phyloP scores from a whole-genome alignment of 2,113 vertebrate species.

The Loxodonta africana region DNA sequence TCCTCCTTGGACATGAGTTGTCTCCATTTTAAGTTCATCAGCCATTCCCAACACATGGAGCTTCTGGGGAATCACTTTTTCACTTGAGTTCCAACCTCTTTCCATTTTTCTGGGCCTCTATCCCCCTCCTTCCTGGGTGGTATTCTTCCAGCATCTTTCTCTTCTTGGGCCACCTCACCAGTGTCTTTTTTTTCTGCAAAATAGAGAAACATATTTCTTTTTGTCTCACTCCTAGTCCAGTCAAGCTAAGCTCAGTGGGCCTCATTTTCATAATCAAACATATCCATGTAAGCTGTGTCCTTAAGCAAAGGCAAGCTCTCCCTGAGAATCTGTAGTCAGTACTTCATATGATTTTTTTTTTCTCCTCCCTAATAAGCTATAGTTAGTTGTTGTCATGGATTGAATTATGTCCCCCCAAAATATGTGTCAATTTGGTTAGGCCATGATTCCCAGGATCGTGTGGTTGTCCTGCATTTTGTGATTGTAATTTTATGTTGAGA shows the following conservation, averaged over 20 bases:
- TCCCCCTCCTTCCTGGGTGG: neutral
- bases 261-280: conserved; percentile 50
- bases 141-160: neutral
- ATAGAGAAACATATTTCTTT: neutral
- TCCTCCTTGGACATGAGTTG: neutral
- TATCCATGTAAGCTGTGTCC: conserved; percentile 26
- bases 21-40: neutral
- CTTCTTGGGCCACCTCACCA: neutral
- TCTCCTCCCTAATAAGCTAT: neutral
- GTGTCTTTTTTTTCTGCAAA: neutral
- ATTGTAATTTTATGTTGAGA: no score
- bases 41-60: neutral
- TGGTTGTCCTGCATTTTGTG: no score
- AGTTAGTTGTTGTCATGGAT: no score
- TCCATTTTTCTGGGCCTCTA: neutral
- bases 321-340: neutral
- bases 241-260: neutral
- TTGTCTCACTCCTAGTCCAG: neutral
- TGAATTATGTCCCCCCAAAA: no score
- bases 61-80: neutral
- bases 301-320: neutral
- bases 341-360: neutral
- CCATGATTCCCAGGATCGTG: no score
- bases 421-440: no score
- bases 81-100: neutral